A percentile compares a stretch with the other conserved stretches of the same genome.
Conservation (phyloP, 2,113 vertebrate species). For the Progne subis region DNA sequence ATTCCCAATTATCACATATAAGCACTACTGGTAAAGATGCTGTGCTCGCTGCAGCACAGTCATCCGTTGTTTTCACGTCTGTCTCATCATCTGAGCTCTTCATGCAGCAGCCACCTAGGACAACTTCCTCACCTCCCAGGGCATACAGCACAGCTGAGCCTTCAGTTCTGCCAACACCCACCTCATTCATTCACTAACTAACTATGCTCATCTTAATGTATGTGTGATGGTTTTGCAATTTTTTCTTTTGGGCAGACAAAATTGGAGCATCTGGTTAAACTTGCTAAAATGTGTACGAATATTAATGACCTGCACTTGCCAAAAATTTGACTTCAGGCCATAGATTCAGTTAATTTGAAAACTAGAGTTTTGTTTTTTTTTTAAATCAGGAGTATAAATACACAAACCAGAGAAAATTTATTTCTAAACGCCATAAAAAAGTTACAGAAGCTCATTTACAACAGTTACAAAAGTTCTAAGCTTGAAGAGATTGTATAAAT, state of each 20-base stretch:
- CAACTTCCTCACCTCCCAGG: background rate
- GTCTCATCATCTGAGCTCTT: background rate
- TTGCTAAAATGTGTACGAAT: background rate
- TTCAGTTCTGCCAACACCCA: background rate
- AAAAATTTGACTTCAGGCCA: background rate
- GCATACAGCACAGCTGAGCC: background rate
- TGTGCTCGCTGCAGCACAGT: background rate
- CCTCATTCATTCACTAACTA: background rate
- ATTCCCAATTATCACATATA: background rate
- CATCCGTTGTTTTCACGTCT: background rate
- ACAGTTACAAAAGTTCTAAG: background rate
- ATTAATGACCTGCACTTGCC: background rate
- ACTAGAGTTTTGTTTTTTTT: background rate
- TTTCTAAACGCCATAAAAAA: background rate
- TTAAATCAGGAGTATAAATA: background rate
- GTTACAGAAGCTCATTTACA: background rate
- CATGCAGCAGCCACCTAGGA: background rate
- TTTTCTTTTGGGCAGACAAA: background rate
- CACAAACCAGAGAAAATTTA: background rate
- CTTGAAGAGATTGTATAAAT: background rate
- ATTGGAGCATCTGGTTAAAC: background rate
- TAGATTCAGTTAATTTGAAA: background rate
- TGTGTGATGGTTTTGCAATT: background rate
- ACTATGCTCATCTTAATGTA: background rate
- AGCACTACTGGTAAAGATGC: background rate